phyloP scores from a whole-genome alignment of 2,113 vertebrate genomes.

The Erinaceus europaeus region DNA sequence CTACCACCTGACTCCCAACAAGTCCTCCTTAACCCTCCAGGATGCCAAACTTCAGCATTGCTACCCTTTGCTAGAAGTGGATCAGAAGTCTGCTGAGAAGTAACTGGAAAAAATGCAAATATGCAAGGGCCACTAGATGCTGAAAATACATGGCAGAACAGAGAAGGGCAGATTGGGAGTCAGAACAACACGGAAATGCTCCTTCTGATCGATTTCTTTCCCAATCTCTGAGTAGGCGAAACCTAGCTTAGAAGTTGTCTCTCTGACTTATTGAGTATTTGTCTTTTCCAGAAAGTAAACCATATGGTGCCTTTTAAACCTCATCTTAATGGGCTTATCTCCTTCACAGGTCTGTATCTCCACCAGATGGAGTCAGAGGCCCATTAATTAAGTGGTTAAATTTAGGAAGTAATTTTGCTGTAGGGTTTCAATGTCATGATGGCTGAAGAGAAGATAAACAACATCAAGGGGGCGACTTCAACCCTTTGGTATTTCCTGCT shows the following conservation, averaged over 20 bases:
- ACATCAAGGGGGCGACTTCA: not conserved
- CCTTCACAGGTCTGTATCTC: not conserved
- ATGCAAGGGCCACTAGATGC: not conserved
- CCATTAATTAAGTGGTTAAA: conserved; percentile 55
- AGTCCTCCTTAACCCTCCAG: no score
- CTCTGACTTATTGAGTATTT: not conserved
- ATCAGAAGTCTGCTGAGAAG: not conserved
- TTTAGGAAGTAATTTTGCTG: not conserved
- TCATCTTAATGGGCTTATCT: not conserved
- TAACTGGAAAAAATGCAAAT: not conserved
- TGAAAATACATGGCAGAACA: not conserved
- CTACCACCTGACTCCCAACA: no score
- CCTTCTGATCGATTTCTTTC: not conserved
- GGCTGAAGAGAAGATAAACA: not conserved
- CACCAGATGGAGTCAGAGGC: conserved; percentile 54
- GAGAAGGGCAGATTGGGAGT: not conserved
- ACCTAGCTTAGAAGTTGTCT: not conserved
- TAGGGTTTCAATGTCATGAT: conserved; percentile 5
- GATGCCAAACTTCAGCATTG: not conserved
- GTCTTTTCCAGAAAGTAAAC: not conserved
- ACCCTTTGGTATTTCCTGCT: not conserved
- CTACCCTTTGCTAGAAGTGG: not conserved
- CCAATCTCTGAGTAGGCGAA: not conserved
- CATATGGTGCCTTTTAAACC: not conserved
- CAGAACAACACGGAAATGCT: not conserved